phyloP scores from a whole-genome alignment of 2,888 invertebrate genomes.

The Heteromurus nitidus region DNA sequence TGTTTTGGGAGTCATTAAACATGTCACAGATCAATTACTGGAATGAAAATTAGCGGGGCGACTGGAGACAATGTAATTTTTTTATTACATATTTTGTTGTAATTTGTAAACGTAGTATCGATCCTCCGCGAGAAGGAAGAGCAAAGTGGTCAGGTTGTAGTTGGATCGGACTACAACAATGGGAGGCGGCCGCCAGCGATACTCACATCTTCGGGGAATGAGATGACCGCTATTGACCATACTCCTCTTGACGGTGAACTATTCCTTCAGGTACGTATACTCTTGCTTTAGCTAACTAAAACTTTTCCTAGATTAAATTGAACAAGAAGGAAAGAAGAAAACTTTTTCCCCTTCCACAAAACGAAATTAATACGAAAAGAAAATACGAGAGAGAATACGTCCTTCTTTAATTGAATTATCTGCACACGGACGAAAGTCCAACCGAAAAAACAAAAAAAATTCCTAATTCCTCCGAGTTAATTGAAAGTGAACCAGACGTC shows the following conservation, averaged over 20 bases:
- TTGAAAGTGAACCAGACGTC: not conserved
- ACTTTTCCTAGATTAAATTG: not conserved
- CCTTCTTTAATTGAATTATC: slow-evolving; percentile 8
- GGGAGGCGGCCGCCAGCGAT: slow-evolving; percentile 55
- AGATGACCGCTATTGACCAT: slow-evolving; percentile 89
- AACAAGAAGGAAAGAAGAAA: slow-evolving; percentile 48
- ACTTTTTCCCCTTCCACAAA: not conserved
- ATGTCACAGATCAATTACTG: no score
- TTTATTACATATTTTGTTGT: no score
- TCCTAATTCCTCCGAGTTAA: not conserved
- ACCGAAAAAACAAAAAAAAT: not conserved
- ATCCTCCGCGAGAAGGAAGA: slow-evolving; percentile 97
- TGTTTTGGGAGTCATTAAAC: no score
- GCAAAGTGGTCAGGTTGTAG: slow-evolving; percentile 45
- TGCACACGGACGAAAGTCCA: not conserved
- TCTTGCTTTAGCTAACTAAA: not conserved
- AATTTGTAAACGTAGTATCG: slow-evolving; percentile 93
- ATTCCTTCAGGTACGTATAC: slow-evolving; percentile 88
- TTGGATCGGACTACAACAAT: slow-evolving; percentile 68
- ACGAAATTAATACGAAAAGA: not conserved
- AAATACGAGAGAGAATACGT: not conserved
- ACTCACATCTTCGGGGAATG: slow-evolving; percentile 27
- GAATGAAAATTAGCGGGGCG: no score
- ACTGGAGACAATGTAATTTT: no score
- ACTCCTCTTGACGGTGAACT: slow-evolving; percentile 94